A percentile compares a stretch with the other conserved stretches of the same genome.
phyloP scores from a whole-genome alignment of 2,888 invertebrate genomes.

The Siphonodentalium dalli region DNA sequence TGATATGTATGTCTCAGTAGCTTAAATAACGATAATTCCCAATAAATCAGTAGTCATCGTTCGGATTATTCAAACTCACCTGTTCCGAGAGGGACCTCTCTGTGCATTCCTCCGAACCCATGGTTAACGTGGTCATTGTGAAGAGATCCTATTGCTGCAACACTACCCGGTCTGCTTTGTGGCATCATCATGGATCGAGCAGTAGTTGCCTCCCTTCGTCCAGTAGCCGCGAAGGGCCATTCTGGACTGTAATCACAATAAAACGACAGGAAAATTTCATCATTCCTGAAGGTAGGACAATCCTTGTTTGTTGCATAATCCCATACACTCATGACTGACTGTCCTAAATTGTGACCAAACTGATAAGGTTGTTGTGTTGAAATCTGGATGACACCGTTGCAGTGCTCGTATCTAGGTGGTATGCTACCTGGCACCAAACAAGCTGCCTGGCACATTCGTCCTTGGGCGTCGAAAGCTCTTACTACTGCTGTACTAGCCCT shows the following conservation, averaged over 20 bases:
- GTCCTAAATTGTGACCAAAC: slow-evolving; percentile 35
- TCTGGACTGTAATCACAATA: slow-evolving; percentile 34
- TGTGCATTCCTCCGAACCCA: no score
- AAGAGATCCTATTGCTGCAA: no score
- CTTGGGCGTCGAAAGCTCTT: slow-evolving; percentile 39
- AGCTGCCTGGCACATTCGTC: slow-evolving; percentile 36
- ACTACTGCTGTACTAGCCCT: slow-evolving; percentile 31
- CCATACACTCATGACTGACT: slow-evolving; percentile 35
- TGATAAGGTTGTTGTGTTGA: slow-evolving; percentile 32
- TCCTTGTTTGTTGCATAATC: slow-evolving; percentile 19
- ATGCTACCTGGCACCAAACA: slow-evolving; percentile 26
- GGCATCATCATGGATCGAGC: no score
- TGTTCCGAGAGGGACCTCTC: no score
- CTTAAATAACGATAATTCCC: no score
- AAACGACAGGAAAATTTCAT: slow-evolving; percentile 35
- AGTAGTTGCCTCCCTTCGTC: no score
- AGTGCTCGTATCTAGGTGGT: slow-evolving; percentile 21
- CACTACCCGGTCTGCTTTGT: no score
- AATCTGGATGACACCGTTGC: slow-evolving; percentile 34
- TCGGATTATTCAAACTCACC: no score
- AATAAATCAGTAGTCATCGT: no score
- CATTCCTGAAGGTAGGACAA: slow-evolving; percentile 29
- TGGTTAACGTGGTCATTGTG: no score
- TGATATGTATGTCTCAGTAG: no score
- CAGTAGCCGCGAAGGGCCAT: no score